Evolutionary conservation across 2,113 vertebrate species (phyloP).

Genomic region (Nipponia nippon): DNA sequence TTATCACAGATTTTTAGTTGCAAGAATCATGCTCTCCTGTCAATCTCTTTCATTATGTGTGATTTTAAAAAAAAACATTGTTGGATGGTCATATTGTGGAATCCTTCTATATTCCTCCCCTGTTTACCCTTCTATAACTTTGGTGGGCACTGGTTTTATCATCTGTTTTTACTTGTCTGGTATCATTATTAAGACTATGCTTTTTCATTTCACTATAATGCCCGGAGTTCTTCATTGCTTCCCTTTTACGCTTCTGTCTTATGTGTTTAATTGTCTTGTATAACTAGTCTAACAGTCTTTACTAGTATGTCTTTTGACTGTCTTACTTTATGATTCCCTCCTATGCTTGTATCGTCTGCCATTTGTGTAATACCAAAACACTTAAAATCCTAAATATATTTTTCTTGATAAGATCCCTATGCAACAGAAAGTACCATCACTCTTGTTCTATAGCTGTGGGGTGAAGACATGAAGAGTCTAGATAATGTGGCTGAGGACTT

Average conservation of each 20-base stretch:
- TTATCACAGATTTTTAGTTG: not conserved
- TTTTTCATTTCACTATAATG: not conserved
- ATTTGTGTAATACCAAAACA: accelerated
- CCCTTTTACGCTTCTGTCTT: not conserved
- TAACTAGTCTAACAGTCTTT: not conserved
- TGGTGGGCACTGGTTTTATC: not conserved
- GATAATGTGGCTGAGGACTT: not conserved
- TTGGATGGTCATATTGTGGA: not conserved
- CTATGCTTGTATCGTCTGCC: accelerated
- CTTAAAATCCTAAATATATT: not conserved
- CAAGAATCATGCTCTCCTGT: not conserved
- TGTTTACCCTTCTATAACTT: not conserved
- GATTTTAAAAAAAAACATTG: not conserved
- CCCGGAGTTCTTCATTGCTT: not conserved
- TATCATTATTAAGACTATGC: not conserved
- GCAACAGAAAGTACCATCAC: not conserved
- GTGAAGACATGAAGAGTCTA: not conserved
- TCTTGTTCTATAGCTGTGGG: not conserved
- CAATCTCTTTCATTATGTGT: not conserved
- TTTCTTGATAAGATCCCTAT: not conserved
- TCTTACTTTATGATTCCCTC: not conserved
- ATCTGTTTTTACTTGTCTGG: not conserved
- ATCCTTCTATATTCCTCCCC: not conserved
- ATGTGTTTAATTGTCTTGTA: not conserved
- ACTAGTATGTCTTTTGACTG: not conserved